Evolutionary conservation across 2,888 invertebrate species (phyloP), one percentile per base, ranked within the genome.

Genomic region (Cephus rjabovi): DNA sequence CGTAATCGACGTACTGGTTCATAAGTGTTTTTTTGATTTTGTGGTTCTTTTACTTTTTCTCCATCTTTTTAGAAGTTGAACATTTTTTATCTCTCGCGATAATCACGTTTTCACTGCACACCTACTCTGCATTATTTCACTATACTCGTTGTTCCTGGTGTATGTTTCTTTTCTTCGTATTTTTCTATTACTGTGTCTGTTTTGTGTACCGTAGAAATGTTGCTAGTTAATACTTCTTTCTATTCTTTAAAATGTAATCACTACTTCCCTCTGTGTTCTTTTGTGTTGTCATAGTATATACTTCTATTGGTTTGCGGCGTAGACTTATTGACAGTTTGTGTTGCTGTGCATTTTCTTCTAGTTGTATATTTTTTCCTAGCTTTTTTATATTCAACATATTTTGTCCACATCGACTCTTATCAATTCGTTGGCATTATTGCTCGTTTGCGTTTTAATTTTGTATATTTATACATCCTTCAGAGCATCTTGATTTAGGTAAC

Each of bases 1-100:
- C 86, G 83, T 81, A 85, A 84, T 77, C 71, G 81, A 81, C 82
- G 83, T 85, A 82, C 81, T 81, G 83, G 83, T 78, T 82, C 79
- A 81, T 86, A 83, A 86, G 86, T 87, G 85, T 88, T 83, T 83
- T 85, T 85, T 83, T 83, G 83, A 84, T 84, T 82, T 83, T 83
- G 56, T 56, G 56, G 76, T 79, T 81, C 79, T 82, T 80, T 83
- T 78, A 76, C 75, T 74, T 34, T 34, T 77, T 79, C 75, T 75
- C 70, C 75, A 35, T 23, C 33, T 68, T 77, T 79, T 73, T 73
- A 33, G n/a, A 31, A 40, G 35, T 12, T 71, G n/a, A 70, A 40
- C n/a, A 76, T 69, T 12, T 35, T 73, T 77, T 23, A 70, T 33
- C 56, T 37, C 40, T 35, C 33, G 9, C 56, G 9, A 56, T 40